Percentiles rank a stretch among this genome's conserved stretches.
Evolutionary conservation across 2,888 invertebrate species (phyloP).

Genomic region (Catocala sponsa): DNA sequence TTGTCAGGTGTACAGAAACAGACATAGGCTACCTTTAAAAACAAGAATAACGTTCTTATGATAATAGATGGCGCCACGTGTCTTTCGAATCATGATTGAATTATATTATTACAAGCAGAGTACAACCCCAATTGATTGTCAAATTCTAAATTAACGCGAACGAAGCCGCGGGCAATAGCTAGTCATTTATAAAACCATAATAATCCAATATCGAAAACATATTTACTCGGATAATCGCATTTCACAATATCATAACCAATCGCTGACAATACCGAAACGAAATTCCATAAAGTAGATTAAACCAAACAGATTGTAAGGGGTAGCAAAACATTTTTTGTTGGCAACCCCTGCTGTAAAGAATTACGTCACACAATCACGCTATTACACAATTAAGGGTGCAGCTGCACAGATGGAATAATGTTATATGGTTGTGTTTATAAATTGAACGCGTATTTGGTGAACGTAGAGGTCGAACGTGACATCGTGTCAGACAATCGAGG

Average conservation of each 20-base stretch:
- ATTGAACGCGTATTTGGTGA: slow-evolving; percentile 38
- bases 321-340: slow-evolving; percentile 34
- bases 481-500: slow-evolving; percentile 11
- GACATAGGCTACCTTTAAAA: no score
- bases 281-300: slow-evolving; percentile 39
- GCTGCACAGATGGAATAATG: slow-evolving; percentile 38
- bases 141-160: no score
- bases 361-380: slow-evolving; percentile 50
- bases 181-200: slow-evolving; percentile 2
- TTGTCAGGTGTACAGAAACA: no score
- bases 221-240: slow-evolving; percentile 22
- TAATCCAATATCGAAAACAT: slow-evolving; percentile 5
- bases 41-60: no score
- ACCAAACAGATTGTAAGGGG: slow-evolving; percentile 26
- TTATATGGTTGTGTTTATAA: slow-evolving; percentile 24
- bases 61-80: no score
- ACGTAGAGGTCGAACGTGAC: slow-evolving; percentile 40
- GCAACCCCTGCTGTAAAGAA: slow-evolving; percentile 37
- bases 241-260: slow-evolving; percentile 24
- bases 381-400: slow-evolving; percentile 52
- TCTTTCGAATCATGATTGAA: no score
- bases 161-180: no score
- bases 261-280: slow-evolving; percentile 26
- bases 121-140: no score
- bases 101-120: no score